Conservation (phyloP, 2,797 vertebrate species). For the Synaphobranchus kaupii region DNA sequence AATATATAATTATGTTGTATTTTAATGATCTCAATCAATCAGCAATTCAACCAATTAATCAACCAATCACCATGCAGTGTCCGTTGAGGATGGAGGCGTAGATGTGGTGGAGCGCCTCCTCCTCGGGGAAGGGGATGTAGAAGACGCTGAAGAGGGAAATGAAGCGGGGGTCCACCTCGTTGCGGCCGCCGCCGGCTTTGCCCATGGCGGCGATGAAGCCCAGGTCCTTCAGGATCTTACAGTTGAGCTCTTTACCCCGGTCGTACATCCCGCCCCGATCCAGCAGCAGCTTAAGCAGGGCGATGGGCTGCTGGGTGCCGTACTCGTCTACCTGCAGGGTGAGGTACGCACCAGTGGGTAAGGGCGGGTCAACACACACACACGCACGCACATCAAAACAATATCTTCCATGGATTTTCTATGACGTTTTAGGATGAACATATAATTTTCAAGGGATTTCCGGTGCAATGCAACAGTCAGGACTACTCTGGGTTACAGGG, state of each 20-base stretch:
- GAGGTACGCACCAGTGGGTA: neutral
- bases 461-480: too few relatives aligned
- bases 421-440: too few relatives aligned
- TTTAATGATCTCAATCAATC: neutral
- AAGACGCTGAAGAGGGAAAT: constrained; percentile 92
- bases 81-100: constrained; percentile 90
- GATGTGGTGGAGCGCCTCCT: constrained; percentile 84
- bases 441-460: too few relatives aligned
- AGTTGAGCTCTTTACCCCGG: constrained; percentile 89
- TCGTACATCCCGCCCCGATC: constrained; percentile 89
- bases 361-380: constrained; percentile 21
- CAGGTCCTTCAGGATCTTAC: constrained; percentile 88
- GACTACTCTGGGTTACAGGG: too few relatives aligned
- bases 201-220: constrained; percentile 94
- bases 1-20: neutral
- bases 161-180: constrained; percentile 91
- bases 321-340: constrained; percentile 86
- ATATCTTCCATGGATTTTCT: too few relatives aligned
- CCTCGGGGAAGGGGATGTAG: constrained; percentile 84
- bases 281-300: constrained; percentile 88
- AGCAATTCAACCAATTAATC: neutral
- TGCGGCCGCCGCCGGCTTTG: constrained; percentile 92
- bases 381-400: neutral
- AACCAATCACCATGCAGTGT: constrained; percentile 79
- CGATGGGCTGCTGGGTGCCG: constrained; percentile 95